phyloP scores from a whole-genome alignment of 2,888 invertebrate genomes.

The Leptura quadrifasciata region DNA sequence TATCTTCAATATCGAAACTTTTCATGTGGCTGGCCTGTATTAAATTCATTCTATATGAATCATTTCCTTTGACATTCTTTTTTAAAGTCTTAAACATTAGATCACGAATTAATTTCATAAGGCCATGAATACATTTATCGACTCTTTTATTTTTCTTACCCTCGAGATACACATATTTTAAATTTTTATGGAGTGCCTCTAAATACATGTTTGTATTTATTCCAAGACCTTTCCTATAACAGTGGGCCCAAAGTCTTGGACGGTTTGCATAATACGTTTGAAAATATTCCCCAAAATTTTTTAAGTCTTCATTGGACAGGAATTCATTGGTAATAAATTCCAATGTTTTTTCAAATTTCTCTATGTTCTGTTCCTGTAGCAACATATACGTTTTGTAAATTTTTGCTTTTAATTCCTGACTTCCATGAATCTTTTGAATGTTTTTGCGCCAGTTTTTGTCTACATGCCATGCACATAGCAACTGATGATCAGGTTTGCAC shows the following conservation, averaged over 20 bases:
- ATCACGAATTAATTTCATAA: neutral
- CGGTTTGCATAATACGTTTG: neutral
- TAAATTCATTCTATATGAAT: neutral
- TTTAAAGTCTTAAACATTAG: constrained; percentile 1
- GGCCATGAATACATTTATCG: no score
- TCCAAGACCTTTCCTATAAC: no score
- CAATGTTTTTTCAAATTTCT: no score
- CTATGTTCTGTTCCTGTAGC: neutral
- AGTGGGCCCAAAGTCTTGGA: neutral
- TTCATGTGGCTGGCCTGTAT: neutral
- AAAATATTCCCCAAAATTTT: constrained; percentile 10
- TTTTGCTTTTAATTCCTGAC: neutral
- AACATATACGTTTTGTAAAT: neutral
- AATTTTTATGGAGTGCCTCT: neutral
- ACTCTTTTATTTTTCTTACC: neutral
- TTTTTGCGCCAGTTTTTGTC: constrained; percentile 5
- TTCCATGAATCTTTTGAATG: neutral
- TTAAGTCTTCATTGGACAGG: neutral
- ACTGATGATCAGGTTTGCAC: no score
- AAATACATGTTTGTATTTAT: no score
- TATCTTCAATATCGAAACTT: neutral
- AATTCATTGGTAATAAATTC: neutral
- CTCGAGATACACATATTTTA: constrained; percentile 3
- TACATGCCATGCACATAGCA: no score
- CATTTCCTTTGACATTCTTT: neutral